Conservation (phyloP, 2,113 vertebrate genomes). For the Carollia perspicillata region DNA sequence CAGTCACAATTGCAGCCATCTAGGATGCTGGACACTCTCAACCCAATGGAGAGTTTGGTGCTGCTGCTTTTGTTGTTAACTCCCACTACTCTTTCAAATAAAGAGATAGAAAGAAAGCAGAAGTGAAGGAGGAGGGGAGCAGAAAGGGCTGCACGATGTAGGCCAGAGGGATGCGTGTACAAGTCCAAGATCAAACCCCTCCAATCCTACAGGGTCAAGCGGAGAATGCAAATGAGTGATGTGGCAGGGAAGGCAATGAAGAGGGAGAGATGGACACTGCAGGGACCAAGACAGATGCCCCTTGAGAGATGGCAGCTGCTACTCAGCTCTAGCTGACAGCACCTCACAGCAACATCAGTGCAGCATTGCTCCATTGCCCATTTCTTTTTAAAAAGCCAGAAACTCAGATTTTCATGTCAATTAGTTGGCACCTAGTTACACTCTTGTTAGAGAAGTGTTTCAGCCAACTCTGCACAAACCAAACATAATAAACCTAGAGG, state of each 20-base stretch:
- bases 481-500: not conserved
- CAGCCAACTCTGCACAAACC: not conserved
- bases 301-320: not conserved
- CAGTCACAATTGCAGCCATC: not conserved
- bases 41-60: not conserved
- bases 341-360: not conserved
- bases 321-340: not conserved
- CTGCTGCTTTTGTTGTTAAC: not conserved
- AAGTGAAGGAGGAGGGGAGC: not conserved
- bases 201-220: accelerated
- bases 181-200: not conserved
- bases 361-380: not conserved
- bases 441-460: not conserved
- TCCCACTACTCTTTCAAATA: not conserved
- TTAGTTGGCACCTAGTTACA: not conserved
- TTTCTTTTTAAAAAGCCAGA: not conserved
- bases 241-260: not conserved
- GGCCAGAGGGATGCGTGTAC: not conserved
- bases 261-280: not conserved
- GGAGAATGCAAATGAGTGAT: not conserved
- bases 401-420: not conserved
- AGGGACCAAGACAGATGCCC: not conserved
- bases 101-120: not conserved
- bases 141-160: not conserved
- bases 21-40: accelerated